Conservation (phyloP, 1,140 invertebrate species). For the Lerema accius region DNA sequence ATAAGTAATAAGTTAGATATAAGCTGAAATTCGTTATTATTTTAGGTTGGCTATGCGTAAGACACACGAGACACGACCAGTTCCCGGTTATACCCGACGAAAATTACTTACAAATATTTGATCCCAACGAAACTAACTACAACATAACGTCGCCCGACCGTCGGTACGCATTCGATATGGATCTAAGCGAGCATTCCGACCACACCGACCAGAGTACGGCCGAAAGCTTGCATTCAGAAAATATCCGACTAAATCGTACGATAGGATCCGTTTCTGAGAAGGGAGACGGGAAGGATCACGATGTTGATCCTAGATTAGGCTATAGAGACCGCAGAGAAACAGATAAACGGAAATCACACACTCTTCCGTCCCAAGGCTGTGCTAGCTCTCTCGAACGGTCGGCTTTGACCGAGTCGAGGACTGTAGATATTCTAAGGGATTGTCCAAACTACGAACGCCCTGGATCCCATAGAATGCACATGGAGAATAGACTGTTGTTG, state of each 20-base stretch:
- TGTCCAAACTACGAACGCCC: constrained; percentile 63
- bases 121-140: constrained; percentile 45
- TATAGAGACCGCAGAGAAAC: constrained; percentile 46
- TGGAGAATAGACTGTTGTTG: constrained; percentile 64
- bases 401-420: constrained; percentile 86
- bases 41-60: constrained; percentile 92
- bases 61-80: constrained; percentile 90
- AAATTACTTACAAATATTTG: constrained; percentile 75
- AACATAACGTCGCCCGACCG: constrained; percentile 62
- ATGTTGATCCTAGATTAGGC: constrained; percentile 55
- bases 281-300: constrained; percentile 48
- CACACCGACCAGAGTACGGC: constrained; percentile 76
- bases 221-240: constrained; percentile 72
- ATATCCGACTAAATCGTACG: constrained; percentile 44
- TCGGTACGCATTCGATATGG: constrained; percentile 64
- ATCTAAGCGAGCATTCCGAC: constrained; percentile 76
- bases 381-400: constrained; percentile 81
- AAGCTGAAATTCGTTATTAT: no score
- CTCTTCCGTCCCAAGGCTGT: constrained; percentile 79
- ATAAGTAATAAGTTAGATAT: no score
- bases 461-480: constrained; percentile 49
- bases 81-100: constrained; percentile 92
- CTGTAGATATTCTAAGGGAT: constrained; percentile 78
- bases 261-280: constrained; percentile 47
- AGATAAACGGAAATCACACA: constrained; percentile 81